Evolutionary conservation across 2,113 vertebrate species (phyloP).

Genomic region (Hoplias malabaricus): DNA sequence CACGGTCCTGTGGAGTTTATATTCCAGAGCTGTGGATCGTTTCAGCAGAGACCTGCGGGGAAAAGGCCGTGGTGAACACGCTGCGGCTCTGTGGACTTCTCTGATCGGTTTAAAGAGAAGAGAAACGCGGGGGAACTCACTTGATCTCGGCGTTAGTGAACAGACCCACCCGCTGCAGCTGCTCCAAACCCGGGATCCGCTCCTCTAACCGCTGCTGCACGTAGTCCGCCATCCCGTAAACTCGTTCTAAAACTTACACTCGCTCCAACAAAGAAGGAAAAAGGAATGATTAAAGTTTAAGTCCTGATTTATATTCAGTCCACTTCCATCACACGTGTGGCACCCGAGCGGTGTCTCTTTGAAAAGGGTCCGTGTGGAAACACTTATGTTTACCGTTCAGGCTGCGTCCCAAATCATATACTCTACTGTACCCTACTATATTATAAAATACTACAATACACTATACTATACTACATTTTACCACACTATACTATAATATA

Average conservation of each 20-base stretch:
- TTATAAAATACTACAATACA: too few relatives aligned
- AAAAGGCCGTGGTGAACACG: too few relatives aligned
- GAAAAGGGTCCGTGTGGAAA: constrained; percentile 13
- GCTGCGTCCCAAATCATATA: too few relatives aligned
- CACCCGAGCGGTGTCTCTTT: constrained; percentile 59
- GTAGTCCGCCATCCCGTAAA: constrained; percentile 82
- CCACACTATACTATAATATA: too few relatives aligned
- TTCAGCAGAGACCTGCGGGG: constrained; percentile 88
- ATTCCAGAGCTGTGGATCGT: constrained; percentile 88
- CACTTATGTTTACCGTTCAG: too few relatives aligned
- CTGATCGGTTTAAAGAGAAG: too few relatives aligned
- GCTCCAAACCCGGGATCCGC: constrained; percentile 85
- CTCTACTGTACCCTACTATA: too few relatives aligned
- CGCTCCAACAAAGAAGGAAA: neutral
- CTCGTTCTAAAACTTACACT: neutral
- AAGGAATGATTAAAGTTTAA: neutral
- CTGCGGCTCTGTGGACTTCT: too few relatives aligned
- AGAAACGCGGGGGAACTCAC: too few relatives aligned
- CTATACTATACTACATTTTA: too few relatives aligned
- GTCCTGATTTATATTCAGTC: neutral
- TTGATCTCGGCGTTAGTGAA: constrained; percentile 84
- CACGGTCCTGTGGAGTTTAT: constrained; percentile 85
- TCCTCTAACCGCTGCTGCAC: constrained; percentile 88
- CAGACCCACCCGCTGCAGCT: constrained; percentile 89
- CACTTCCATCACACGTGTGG: constrained; percentile 58